Evolutionary conservation across 2,888 invertebrate species (phyloP), one percentile per base, ranked within the genome.

Genomic region (Ptychoptera contaminata): DNA sequence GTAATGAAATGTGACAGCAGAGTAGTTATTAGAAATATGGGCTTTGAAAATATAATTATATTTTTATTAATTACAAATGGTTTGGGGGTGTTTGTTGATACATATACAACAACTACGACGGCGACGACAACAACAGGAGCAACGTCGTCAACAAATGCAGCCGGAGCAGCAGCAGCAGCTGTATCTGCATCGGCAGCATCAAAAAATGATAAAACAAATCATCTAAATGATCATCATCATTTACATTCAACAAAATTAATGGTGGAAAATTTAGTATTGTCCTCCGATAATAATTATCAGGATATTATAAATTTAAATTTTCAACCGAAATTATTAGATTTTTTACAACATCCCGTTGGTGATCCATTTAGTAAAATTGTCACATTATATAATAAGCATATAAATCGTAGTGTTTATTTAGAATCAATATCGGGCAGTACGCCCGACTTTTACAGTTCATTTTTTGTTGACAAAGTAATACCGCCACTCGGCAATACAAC

Each of bases 391-490:
- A 96, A 96, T 74, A 77, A 77, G 56, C 86, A 85, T 70, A 69
- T 72, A 54, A 87, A 91, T 69, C 79, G 79, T 60, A 90, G 83
- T 58, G 77, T 96, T 59, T 87, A 90, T 65, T 77, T 96, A 62
- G 82, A 87, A 61, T 92, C 93, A 52, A 90, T 96, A 60, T 90
- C 92, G 52, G 93, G 93, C 57, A 88, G 82, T 65, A 90, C 91
- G 55, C 82, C 86, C 32, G 87, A 92, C 70, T 96, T 96, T 72
- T 92, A 96, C 67, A 92, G 93, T 58, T 93, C 94, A 52, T 94
- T 96, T 74, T 94, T 94, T 67, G 84, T 91, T 60, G 81, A 91
- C 58, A 92, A 92, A 78, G 92, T 93, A 63, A 78, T 96, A 62
- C 82, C 85, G 56, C 90, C 93, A 47, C 76, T 82, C 55, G 87